Evolutionary conservation across 2,888 invertebrate genomes (phyloP).

Genomic region (Seira sanloemensis): DNA sequence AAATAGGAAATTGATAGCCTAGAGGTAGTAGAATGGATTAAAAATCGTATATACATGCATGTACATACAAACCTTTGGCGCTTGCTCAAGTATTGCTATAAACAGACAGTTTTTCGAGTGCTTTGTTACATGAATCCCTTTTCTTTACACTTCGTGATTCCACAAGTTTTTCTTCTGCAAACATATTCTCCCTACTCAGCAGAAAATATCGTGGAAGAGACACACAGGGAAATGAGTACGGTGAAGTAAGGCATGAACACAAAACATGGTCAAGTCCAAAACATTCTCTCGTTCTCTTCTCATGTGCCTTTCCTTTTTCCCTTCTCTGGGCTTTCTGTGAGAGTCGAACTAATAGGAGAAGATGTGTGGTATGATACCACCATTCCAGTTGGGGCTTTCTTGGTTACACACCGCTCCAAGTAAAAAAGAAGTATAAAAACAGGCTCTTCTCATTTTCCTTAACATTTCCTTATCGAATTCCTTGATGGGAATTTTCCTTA

Average conservation of each 20-base stretch:
- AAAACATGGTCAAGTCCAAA: constrained; percentile 7
- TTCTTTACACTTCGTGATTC: constrained; percentile 31
- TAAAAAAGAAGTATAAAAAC: constrained; percentile 2
- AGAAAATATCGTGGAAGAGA: not conserved
- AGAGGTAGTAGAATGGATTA: constrained; percentile 32
- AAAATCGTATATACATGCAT: too few species aligned
- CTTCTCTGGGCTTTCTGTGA: not conserved
- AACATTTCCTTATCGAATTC: constrained; percentile 57
- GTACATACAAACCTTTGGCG: not conserved
- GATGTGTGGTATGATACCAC: constrained; percentile 27
- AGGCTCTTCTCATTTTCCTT: constrained; percentile 33
- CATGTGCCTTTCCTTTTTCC: not conserved
- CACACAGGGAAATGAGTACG: not conserved
- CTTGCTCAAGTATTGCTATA: constrained; percentile 3
- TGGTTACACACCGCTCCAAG: constrained; percentile 21
- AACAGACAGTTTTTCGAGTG: constrained; percentile 13
- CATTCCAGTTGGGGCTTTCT: constrained; percentile 21
- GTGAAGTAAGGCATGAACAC: not conserved
- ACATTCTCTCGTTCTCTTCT: too few species aligned
- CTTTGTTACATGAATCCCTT: not conserved
- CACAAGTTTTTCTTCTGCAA: constrained; percentile 34
- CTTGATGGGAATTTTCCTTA: constrained; percentile 38
- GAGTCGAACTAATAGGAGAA: constrained; percentile 19
- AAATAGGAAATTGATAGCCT: constrained; percentile 46
- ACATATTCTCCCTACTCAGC: not conserved